These are phyloP conservation scores for Melipona quadrifasciata DNA, from an alignment of 1,140 invertebrate genomes.

Conservation along the genomic window DNA sequence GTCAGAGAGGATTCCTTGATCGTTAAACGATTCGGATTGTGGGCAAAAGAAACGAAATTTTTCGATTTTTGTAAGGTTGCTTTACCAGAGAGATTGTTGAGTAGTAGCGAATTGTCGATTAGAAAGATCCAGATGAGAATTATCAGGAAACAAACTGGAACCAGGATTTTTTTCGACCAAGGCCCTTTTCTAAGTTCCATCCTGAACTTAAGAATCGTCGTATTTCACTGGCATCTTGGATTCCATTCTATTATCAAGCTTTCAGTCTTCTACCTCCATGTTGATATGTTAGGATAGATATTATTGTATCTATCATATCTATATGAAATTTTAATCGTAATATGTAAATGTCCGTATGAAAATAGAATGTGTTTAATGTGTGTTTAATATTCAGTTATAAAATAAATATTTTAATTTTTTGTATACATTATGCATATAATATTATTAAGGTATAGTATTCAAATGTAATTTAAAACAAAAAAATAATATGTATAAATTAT, in stretches of 20 bases:
- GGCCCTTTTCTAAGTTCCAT: conserved; percentile 61
- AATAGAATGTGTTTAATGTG: neutral
- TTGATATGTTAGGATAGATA: conserved; percentile 18
- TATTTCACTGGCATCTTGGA: conserved; percentile 59
- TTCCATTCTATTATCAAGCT: conserved; percentile 57
- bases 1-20: conserved; percentile 11
- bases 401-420: neutral
- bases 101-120: conserved; percentile 56
- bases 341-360: neutral
- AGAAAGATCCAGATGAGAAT: conserved; percentile 61
- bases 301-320: conserved; percentile 17
- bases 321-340: neutral
- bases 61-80: conserved; percentile 26
- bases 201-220: conserved; percentile 60
- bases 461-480: neutral
- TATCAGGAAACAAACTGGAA: conserved; percentile 42
- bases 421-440: neutral
- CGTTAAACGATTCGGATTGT: neutral
- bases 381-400: neutral
- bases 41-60: conserved; percentile 20
- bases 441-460: too few species aligned
- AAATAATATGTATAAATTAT: neutral
- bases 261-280: conserved; percentile 45
- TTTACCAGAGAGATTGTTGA: conserved; percentile 40
- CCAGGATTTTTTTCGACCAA: conserved; percentile 56